Base-by-base conservation (phyloP, 1,140 invertebrate genomes). In the Belonocnema kinseyi region DNA sequence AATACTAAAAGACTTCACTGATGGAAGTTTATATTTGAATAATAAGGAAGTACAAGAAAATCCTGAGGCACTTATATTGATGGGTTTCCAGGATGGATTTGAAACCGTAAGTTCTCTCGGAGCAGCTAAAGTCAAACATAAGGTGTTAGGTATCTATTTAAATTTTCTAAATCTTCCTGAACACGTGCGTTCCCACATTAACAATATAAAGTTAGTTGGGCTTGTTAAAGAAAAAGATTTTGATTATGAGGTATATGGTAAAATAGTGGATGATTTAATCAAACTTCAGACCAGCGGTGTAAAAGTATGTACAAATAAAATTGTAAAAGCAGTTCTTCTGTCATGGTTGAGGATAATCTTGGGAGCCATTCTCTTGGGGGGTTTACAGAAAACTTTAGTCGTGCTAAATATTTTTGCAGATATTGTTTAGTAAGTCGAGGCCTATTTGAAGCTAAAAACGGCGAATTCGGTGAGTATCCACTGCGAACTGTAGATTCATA, bases 71-170 rank as follows among this genome's bases (percentile, higher is more conserved):
- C 40, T 88, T 12, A 73, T 80, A 78, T 56, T 89, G 11, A 85
- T 88, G 40, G 85, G 88, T 70, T 89, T 83, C 77, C 86, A 89
- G 82, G 86, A 89, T 78, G 50, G 73, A 14, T 88, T 88, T 79
- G 87, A 90, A 81, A 66, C 86, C 26, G 87, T 87, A 21, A 89
- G 89, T 78, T 87, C 87, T 3, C 61, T 90, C 16, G 83, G 88
- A 7, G 76, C 84, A 17, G 82, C 84, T 7, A 81, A 78, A 81
- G 82, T 75, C 11, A 89, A 87, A 82, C 78, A 87, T 74, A 88
- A 88, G 85, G 79, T 89, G 19, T 53, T 89, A n/a, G 85, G 75
- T 11, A 72, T 90, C 6, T 90, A 89, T 75, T 81, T 88, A 80
- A 83, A 51, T 17, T 19, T 90, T 13, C 84, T 78, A 11, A 85